Evolutionary conservation across 2,797 vertebrate species (phyloP).

Genomic region (Simalia tracyae): DNA sequence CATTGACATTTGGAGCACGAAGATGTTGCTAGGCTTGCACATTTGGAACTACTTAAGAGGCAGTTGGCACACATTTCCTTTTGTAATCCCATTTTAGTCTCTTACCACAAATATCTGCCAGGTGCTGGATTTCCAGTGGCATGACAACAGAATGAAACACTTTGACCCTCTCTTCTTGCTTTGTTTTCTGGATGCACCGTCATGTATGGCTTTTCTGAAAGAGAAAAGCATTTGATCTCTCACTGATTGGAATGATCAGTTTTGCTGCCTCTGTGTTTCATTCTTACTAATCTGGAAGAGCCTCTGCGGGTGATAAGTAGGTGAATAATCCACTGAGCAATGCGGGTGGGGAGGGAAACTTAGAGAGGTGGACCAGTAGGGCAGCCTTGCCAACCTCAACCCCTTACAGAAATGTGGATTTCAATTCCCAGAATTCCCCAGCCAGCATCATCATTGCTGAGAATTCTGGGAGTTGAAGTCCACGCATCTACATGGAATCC

Average conservation of each 20-base stretch:
- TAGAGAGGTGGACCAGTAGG: not conserved
- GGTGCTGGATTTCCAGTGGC: constrained; percentile 83
- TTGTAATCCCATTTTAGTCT: not conserved
- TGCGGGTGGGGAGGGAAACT: too few species aligned
- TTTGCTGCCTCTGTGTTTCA: not conserved
- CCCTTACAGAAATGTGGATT: not conserved
- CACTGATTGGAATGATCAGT: not conserved
- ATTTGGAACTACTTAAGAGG: not conserved
- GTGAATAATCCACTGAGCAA: too few species aligned
- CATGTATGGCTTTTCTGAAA: constrained; percentile 86
- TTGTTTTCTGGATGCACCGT: constrained; percentile 85
- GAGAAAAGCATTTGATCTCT: not conserved
- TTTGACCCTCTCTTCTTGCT: constrained; percentile 85
- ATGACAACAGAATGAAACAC: constrained; percentile 88
- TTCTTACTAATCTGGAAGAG: not conserved
- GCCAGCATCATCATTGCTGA: not conserved
- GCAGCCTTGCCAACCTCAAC: not conserved
- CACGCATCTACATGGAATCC: not conserved
- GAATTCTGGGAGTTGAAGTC: not conserved
- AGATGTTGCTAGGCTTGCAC: not conserved
- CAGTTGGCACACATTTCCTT: too few species aligned
- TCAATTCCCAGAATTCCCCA: not conserved
- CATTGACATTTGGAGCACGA: not conserved
- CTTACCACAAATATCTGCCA: constrained; percentile 89
- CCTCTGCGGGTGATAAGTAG: not conserved